phyloP scores from a whole-genome alignment of 2,888 invertebrate species.

The Patella caerulea region DNA sequence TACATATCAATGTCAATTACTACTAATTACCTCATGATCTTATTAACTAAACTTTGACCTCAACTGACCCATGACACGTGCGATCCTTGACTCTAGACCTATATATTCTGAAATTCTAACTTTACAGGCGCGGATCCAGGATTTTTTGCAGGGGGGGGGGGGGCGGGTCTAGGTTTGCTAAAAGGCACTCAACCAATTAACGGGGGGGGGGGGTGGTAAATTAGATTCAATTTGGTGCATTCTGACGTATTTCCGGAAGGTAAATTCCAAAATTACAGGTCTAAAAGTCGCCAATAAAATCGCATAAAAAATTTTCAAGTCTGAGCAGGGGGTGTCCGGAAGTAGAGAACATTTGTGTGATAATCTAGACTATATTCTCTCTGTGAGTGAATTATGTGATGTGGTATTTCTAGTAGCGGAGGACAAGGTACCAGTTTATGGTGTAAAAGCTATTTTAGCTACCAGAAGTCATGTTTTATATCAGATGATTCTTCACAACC shows the following conservation, averaged over 20 bases:
- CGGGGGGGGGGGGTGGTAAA: too few species aligned
- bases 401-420: not conserved
- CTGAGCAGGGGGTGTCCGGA: too few species aligned
- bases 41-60: not conserved
- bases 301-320: too few species aligned
- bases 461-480: not conserved
- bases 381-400: not conserved
- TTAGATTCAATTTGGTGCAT: too few species aligned
- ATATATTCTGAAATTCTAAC: not conserved
- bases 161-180: too few species aligned
- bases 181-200: too few species aligned
- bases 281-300: too few species aligned
- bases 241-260: too few species aligned
- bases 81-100: not conserved
- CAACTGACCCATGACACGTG: not conserved
- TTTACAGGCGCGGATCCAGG: too few species aligned
- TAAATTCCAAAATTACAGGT: too few species aligned
- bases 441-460: slow-evolving; percentile 1
- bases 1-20: slow-evolving; percentile 5
- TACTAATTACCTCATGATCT: not conserved
- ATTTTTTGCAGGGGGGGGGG: too few species aligned
- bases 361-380: not conserved
- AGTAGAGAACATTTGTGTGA: not conserved
- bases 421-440: not conserved
- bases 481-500: not conserved